Evolutionary conservation across 2,113 vertebrate species (phyloP).

Genomic region (Phylloscopus whistleri): DNA sequence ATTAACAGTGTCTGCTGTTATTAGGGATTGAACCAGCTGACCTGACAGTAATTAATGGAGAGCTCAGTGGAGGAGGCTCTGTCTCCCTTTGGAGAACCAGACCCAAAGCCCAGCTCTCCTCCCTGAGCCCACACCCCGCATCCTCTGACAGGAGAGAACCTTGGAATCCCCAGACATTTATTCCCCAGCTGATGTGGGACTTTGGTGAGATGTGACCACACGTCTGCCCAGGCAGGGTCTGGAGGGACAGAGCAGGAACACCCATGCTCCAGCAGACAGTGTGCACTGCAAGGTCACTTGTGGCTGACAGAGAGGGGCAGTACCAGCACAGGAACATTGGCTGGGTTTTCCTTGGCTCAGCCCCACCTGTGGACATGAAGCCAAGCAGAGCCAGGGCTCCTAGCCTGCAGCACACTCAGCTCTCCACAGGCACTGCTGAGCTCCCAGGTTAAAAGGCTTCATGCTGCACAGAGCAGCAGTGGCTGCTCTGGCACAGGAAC

Average conservation of each 20-base stretch:
- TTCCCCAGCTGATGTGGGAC: background rate
- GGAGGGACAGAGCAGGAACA: background rate
- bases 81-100: background rate
- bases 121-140: accelerated
- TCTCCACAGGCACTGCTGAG: background rate
- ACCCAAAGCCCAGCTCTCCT: background rate
- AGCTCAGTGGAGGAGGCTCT: background rate
- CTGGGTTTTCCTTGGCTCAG: constrained; percentile 18
- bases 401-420: background rate
- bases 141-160: background rate
- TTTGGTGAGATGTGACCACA: background rate
- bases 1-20: constrained; percentile 21
- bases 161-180: background rate
- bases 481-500: background rate
- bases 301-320: background rate
- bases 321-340: background rate
- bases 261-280: background rate
- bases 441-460: background rate
- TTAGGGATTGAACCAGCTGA: background rate
- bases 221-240: background rate
- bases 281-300: background rate
- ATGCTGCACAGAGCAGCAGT: background rate
- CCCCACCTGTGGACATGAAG: background rate
- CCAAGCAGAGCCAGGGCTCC: background rate
- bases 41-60: background rate